Conservation (phyloP, 2,113 vertebrate genomes). For the Dicerorhinus sumatrensis region DNA sequence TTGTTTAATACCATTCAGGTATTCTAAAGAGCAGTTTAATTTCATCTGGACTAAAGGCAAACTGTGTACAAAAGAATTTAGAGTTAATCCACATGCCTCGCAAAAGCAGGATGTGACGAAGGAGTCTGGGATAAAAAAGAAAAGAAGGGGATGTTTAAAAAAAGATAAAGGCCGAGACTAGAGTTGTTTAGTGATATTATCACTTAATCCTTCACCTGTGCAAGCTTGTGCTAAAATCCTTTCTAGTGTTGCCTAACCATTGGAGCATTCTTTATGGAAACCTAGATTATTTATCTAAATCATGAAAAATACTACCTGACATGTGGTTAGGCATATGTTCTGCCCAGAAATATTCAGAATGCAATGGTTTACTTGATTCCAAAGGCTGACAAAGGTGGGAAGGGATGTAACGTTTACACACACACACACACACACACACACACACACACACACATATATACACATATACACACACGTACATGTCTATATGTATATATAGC, state of each 20-base stretch:
- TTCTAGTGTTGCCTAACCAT: background rate
- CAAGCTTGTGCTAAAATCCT: background rate
- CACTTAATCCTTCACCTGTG: background rate
- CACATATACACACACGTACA: fast-evolving
- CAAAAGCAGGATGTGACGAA: constrained; percentile 4
- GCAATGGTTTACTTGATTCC: background rate
- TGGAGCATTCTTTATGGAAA: background rate
- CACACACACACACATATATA: too few species aligned
- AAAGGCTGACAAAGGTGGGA: background rate
- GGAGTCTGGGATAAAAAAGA: constrained; percentile 46
- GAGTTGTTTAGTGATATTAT: background rate
- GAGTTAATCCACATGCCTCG: background rate
- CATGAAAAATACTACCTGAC: background rate
- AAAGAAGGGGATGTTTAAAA: constrained; percentile 64
- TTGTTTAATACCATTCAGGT: constrained; percentile 69
- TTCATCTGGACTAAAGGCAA: constrained; percentile 60
- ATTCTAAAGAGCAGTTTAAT: constrained; percentile 68
- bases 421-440: background rate
- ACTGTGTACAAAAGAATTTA: constrained; percentile 45
- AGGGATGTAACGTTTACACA: fast-evolving
- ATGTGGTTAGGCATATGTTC: background rate
- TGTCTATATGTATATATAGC: background rate
- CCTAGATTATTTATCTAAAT: background rate
- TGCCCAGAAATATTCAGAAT: background rate
- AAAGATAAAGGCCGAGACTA: constrained; percentile 16